Evolutionary conservation across 2,113 vertebrate genomes (phyloP).

Genomic region (Peromyscus polionotus): DNA sequence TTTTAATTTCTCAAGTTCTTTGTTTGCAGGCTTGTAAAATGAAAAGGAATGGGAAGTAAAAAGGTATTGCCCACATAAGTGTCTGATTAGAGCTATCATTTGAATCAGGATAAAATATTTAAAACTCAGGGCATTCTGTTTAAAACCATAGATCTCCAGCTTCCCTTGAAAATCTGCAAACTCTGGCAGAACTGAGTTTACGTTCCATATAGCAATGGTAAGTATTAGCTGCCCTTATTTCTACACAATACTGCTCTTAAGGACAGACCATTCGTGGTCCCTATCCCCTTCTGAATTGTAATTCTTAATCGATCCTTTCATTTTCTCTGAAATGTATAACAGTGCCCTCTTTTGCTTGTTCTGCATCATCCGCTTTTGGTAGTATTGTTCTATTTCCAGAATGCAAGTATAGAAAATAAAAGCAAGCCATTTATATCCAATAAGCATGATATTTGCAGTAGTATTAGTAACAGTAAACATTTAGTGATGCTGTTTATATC

Average conservation of each 20-base stretch:
- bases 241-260: background rate
- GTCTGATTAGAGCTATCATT: background rate
- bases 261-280: background rate
- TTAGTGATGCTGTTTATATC: background rate
- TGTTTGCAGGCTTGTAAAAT: background rate
- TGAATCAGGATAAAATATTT: constrained; percentile 18
- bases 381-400: background rate
- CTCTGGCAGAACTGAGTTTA: background rate
- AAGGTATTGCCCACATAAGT: background rate
- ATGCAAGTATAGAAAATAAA: background rate
- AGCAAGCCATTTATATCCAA: background rate
- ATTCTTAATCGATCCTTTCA: background rate
- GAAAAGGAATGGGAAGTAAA: background rate
- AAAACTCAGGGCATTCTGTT: constrained; percentile 5
- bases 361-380: background rate
- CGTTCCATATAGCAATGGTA: background rate
- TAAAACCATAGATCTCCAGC: background rate
- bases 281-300: background rate
- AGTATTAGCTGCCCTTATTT: background rate
- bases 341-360: background rate
- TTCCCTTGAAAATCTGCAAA: background rate
- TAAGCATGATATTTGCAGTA: background rate
- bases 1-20: background rate
- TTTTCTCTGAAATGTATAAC: constrained; percentile 30
- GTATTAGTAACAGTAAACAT: background rate